A percentile compares a stretch with the other conserved stretches of the same genome.
Evolutionary conservation across 2,888 invertebrate genomes (phyloP).

Genomic region (Cantharis rustica): DNA sequence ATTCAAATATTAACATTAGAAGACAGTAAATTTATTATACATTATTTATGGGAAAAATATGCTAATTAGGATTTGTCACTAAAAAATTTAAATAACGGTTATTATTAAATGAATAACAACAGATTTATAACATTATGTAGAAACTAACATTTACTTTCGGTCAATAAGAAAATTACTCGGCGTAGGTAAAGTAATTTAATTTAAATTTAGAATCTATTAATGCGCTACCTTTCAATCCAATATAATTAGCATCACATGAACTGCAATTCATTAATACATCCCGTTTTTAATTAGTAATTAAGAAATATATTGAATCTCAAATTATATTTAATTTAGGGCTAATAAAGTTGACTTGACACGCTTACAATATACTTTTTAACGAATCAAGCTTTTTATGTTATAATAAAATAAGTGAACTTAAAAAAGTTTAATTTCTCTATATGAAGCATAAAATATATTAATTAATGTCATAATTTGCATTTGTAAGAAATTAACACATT

Average conservation of each 20-base stretch:
- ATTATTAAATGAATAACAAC: neutral
- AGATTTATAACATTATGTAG: neutral
- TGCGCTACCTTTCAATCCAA: neutral
- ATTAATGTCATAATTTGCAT: neutral
- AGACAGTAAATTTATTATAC: neutral
- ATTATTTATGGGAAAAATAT: neutral
- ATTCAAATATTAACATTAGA: conserved; percentile 3
- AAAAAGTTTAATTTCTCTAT: neutral
- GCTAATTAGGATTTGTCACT: neutral
- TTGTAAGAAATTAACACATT: neutral
- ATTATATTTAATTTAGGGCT: neutral
- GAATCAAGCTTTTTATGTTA: neutral
- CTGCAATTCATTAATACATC: neutral
- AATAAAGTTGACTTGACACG: neutral
- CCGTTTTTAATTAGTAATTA: neutral
- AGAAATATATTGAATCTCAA: neutral
- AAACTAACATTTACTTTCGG: neutral
- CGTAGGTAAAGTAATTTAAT: neutral
- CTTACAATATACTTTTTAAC: neutral
- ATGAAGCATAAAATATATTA: neutral
- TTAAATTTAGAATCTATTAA: neutral
- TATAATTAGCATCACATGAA: neutral
- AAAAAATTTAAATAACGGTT: neutral
- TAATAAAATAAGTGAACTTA: neutral
- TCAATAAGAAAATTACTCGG: neutral